Evolutionary conservation across 92 coral and sea anemone species (phyloP).

Genomic region (Bergia sp.): DNA sequence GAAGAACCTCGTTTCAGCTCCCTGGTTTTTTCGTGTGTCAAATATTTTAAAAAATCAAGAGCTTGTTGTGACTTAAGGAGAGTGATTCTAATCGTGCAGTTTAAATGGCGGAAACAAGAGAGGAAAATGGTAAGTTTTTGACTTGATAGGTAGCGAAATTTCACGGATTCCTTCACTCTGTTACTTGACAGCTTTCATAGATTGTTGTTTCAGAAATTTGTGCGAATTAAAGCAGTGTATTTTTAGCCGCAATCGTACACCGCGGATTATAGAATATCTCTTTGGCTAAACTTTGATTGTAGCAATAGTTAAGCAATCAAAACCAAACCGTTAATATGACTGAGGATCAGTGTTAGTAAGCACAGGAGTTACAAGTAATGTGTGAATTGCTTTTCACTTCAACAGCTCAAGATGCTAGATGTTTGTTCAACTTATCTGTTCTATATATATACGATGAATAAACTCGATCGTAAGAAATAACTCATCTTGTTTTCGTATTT

Average conservation of each 20-base stretch:
- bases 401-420: constrained; percentile 1
- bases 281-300: neutral
- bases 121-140: constrained; percentile 33
- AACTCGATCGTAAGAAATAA: neutral
- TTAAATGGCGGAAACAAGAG: constrained; percentile 38
- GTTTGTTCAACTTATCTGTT: neutral
- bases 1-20: constrained; percentile 38
- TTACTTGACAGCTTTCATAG: neutral
- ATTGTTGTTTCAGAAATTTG: neutral
- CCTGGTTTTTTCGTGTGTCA: constrained; percentile 4
- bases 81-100: neutral
- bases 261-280: neutral
- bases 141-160: neutral
- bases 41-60: constrained; percentile 2
- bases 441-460: neutral
- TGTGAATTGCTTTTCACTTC: neutral
- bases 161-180: neutral
- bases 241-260: neutral
- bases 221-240: neutral
- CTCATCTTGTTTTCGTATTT: constrained; percentile 14
- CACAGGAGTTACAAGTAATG: neutral
- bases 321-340: neutral
- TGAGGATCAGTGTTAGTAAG: neutral
- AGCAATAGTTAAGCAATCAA: neutral
- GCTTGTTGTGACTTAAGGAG: constrained; percentile 18